Conservation (phyloP, 2,113 vertebrate species). For the Coptodon rendalli region DNA sequence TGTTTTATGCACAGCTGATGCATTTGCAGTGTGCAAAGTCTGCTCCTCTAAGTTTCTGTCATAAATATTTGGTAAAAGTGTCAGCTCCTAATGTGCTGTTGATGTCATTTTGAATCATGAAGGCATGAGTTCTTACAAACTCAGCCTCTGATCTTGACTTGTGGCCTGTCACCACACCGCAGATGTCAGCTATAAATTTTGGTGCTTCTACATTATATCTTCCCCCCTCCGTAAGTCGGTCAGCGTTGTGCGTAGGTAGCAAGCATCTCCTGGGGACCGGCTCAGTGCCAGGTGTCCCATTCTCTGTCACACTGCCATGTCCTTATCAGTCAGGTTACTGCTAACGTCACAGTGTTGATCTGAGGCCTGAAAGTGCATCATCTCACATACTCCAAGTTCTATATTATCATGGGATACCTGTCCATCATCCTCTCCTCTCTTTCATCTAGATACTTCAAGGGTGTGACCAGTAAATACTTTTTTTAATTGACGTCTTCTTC, state of each 20-base stretch:
- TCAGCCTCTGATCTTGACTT: slow-evolving; percentile 20
- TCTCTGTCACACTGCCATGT: neutral
- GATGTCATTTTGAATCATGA: slow-evolving; percentile 28
- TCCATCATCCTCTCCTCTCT: neutral
- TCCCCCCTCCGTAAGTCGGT: neutral
- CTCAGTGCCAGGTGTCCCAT: neutral
- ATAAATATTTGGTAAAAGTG: neutral
- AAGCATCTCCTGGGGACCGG: neutral
- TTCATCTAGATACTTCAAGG: neutral
- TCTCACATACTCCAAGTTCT: neutral
- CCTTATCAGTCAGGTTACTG: slow-evolving; percentile 18
- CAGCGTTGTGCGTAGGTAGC: neutral
- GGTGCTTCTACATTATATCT: neutral
- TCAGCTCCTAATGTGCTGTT: neutral
- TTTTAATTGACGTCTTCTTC: neutral
- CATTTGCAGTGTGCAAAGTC: neutral
- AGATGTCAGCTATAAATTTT: slow-evolving; percentile 14
- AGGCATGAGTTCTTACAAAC: neutral
- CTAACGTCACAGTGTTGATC: neutral
- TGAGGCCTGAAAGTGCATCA: neutral
- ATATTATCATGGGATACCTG: neutral
- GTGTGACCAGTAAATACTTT: neutral
- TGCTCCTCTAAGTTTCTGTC: neutral
- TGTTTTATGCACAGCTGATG: neutral
- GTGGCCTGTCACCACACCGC: neutral